Evolutionary conservation across 64 coral and sea anemone species (phyloP).

Genomic region (Stylophora pistillata): DNA sequence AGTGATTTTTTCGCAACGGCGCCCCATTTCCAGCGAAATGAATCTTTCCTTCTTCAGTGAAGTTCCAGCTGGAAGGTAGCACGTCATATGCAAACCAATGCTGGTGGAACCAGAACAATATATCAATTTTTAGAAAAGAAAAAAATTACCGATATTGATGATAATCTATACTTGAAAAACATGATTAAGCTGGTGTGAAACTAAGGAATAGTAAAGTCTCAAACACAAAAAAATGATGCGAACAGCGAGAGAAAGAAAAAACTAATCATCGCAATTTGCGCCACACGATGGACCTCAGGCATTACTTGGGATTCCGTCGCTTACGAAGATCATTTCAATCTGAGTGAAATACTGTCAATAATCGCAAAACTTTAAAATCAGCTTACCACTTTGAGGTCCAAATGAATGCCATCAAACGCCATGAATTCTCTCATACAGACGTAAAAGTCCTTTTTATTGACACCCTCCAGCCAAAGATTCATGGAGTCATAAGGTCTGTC

Average conservation of each 20-base stretch:
- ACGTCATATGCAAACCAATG: slow-evolving; percentile 46
- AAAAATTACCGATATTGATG: too few relatives aligned
- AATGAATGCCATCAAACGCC: slow-evolving; percentile 53
- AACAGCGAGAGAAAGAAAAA: too few relatives aligned
- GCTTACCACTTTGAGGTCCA: slow-evolving; percentile 60
- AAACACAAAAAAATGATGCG: too few relatives aligned
- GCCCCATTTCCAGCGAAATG: slow-evolving; percentile 9
- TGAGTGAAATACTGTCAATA: neutral
- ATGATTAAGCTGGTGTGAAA: neutral
- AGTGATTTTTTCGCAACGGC: neutral
- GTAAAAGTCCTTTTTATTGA: neutral
- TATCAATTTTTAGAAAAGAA: neutral
- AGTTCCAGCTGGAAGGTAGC: slow-evolving; percentile 28
- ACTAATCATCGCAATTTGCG: too few relatives aligned
- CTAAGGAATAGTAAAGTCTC: too few relatives aligned
- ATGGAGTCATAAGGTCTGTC: slow-evolving; percentile 22
- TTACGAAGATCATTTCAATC: too few relatives aligned
- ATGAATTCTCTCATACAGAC: slow-evolving; percentile 67
- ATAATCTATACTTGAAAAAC: neutral
- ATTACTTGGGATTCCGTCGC: too few relatives aligned
- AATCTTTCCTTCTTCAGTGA: slow-evolving; percentile 17
- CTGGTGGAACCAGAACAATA: neutral
- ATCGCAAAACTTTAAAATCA: neutral
- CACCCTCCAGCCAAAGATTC: slow-evolving; percentile 55
- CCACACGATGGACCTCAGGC: too few relatives aligned